These are phyloP conservation scores for Drosophila kuntzei DNA, from an alignment of 2,888 invertebrate species.

Conservation along the genomic window DNA sequence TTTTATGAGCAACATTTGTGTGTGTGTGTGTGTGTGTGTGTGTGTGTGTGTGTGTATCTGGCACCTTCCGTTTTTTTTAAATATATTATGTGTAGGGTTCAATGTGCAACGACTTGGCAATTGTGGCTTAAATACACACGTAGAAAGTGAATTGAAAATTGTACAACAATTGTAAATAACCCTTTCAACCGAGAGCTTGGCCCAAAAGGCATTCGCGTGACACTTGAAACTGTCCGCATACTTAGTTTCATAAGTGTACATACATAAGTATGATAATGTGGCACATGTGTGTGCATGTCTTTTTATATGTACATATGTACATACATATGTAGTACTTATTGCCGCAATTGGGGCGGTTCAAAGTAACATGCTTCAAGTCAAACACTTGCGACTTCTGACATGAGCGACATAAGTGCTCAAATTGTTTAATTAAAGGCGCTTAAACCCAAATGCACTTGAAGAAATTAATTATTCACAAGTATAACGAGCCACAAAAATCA, in stretches of 20 bases:
- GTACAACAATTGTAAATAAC: slow-evolving; percentile 57
- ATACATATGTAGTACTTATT: slow-evolving; percentile 33
- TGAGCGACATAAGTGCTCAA: slow-evolving; percentile 45
- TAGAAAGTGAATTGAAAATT: slow-evolving; percentile 68
- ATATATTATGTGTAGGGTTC: slow-evolving; percentile 40
- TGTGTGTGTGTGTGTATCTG: not conserved
- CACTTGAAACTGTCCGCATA: slow-evolving; percentile 63
- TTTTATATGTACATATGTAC: no score
- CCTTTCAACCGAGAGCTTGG: slow-evolving; percentile 52
- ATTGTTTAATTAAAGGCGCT: slow-evolving; percentile 74
- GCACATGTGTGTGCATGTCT: slow-evolving; percentile 8
- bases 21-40: not conserved
- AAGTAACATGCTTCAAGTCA: slow-evolving; percentile 70
- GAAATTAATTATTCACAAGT: not conserved
- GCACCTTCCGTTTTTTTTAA: slow-evolving; percentile 25
- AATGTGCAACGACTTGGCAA: slow-evolving; percentile 43
- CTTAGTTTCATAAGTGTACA: slow-evolving; percentile 48
- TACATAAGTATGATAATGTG: not conserved
- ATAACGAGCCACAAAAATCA: not conserved
- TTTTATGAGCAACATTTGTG: slow-evolving; percentile 38
- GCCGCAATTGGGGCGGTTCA: slow-evolving; percentile 79
- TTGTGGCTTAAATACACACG: slow-evolving; percentile 35
- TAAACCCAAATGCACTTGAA: slow-evolving; percentile 33
- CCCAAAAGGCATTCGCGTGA: slow-evolving; percentile 62
- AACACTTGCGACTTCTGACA: slow-evolving; percentile 72